Conservation (phyloP, 2,888 invertebrate genomes). For the Reticulitermes lucifugus region DNA sequence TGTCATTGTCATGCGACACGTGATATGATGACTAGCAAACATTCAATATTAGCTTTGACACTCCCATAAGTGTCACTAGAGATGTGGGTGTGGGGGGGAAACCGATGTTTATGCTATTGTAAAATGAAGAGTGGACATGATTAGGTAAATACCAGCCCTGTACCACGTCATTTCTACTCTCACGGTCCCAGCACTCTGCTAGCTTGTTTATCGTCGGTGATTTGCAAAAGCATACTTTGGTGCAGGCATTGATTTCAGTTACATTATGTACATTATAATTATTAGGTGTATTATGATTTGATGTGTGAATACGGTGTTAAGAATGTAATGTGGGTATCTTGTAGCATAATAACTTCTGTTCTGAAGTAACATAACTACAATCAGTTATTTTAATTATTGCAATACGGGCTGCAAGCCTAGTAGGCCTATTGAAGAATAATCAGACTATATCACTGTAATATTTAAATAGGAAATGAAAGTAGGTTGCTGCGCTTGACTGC, state of each 20-base stretch:
- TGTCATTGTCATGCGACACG: constrained; percentile 41
- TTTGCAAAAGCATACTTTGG: constrained; percentile 29
- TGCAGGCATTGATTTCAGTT: constrained; percentile 28
- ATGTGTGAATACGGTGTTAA: constrained; percentile 34
- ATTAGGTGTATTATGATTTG: constrained; percentile 13
- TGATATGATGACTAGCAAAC: constrained; percentile 42
- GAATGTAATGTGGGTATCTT: no score
- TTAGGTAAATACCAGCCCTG: background rate
- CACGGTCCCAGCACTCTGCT: background rate
- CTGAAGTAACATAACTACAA: background rate
- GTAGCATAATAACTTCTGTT: background rate
- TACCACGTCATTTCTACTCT: background rate
- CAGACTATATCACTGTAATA: no score
- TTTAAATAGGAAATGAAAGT: no score
- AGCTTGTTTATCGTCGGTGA: constrained; percentile 12
- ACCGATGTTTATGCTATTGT: constrained; percentile 5
- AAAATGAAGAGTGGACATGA: constrained; percentile 35
- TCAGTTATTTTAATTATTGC: background rate
- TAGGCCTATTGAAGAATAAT: no score
- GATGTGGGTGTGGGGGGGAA: background rate
- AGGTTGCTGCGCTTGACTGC: no score
- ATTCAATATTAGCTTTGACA: constrained; percentile 45
- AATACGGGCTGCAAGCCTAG: background rate
- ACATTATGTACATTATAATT: background rate
- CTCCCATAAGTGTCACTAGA: constrained; percentile 17